phyloP scores from a whole-genome alignment of 2,888 invertebrate species.

The Phengaris arion region DNA sequence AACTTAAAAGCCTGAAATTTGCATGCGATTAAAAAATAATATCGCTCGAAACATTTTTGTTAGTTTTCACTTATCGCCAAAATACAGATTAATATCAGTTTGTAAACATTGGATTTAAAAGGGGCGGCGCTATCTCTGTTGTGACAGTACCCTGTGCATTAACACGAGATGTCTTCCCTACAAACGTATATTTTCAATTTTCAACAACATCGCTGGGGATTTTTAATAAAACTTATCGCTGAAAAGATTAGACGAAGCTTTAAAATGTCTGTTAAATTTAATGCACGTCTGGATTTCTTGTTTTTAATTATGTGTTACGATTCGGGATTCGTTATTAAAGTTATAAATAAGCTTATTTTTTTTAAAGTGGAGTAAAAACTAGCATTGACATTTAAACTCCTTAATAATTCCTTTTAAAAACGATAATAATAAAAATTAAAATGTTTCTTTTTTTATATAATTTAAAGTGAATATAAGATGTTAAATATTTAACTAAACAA shows the following conservation, averaged over 20 bases:
- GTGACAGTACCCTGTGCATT: slow-evolving; percentile 64
- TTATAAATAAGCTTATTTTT: background rate
- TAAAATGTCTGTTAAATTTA: slow-evolving; percentile 25
- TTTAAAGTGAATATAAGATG: background rate
- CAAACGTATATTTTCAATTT: slow-evolving; percentile 75
- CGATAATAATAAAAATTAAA: background rate
- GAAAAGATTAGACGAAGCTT: slow-evolving; percentile 32
- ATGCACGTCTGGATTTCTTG: background rate
- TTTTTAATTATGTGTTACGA: slow-evolving; percentile 2
- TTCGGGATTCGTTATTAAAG: background rate
- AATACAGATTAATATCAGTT: slow-evolving; percentile 4
- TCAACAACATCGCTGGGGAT: slow-evolving; percentile 57
- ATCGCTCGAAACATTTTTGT: background rate
- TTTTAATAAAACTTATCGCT: slow-evolving; percentile 62
- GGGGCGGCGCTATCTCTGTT: slow-evolving; percentile 59
- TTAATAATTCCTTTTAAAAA: background rate
- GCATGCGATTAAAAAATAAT: slow-evolving; percentile 3
- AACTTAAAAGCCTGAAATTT: slow-evolving; percentile 2
- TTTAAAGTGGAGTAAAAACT: background rate
- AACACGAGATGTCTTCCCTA: slow-evolving; percentile 55
- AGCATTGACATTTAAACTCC: background rate
- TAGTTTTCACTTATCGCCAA: background rate
- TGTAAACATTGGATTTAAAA: slow-evolving; percentile 9
- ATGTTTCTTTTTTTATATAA: background rate
- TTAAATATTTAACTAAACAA: background rate